A percentile compares a stretch with the other conserved stretches of the same genome.
phyloP scores from a whole-genome alignment of 2,888 invertebrate species.

The Philonicus albiceps region DNA sequence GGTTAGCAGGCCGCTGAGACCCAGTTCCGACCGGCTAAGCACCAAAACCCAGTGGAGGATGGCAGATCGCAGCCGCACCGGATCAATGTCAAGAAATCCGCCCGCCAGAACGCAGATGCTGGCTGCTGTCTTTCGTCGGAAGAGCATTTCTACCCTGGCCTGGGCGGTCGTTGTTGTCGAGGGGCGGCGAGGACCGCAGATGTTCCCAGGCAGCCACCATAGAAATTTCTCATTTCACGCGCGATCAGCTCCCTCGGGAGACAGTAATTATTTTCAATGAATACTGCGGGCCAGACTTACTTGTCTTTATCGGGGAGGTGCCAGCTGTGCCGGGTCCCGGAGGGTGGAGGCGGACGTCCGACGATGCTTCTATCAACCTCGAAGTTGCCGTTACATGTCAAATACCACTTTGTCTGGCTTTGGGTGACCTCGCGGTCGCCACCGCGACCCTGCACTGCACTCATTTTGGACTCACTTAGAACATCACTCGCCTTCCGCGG shows the following conservation, averaged over 20 bases:
- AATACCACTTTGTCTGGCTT: constrained; percentile 31
- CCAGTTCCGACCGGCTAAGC: neutral
- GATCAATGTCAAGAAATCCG: neutral
- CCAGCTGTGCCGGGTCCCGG: constrained; percentile 19
- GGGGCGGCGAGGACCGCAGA: neutral
- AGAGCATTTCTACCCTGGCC: neutral
- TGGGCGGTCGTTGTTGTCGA: neutral
- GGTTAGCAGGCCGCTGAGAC: neutral
- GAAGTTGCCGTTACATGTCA: neutral
- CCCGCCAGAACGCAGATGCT: neutral
- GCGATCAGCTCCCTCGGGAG: neutral
- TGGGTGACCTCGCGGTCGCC: neutral
- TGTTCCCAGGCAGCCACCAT: neutral
- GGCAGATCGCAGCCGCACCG: neutral
- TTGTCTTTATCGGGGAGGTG: constrained; percentile 25
- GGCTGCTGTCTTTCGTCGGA: neutral
- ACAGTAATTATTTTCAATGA: neutral
- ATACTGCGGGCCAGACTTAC: neutral
- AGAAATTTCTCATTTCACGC: neutral
- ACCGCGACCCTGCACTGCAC: neutral
- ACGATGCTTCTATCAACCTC: neutral
- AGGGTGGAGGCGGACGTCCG: neutral
- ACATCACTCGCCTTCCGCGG: neutral
- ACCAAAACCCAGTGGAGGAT: neutral
- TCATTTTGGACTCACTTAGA: neutral